phyloP scores from a whole-genome alignment of 2,797 vertebrate genomes.

The Eospalax fontanierii region DNA sequence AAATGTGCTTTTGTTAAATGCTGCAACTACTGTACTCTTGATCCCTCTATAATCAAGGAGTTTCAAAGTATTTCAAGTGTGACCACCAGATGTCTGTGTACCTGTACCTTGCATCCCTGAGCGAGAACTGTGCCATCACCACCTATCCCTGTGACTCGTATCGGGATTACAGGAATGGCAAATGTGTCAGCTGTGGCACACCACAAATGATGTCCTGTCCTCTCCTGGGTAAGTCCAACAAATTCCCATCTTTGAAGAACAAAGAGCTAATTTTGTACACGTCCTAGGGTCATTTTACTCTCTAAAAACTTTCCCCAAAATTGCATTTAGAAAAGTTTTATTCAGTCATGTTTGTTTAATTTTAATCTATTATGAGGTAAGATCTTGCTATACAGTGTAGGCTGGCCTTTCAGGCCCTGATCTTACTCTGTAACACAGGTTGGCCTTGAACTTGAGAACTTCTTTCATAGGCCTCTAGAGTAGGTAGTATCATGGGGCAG shows the following conservation, averaged over 20 bases:
- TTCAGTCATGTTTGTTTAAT: background rate
- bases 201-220: conserved; percentile 93
- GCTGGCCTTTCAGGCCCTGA: background rate
- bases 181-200: conserved; percentile 92
- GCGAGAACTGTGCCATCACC: conserved; percentile 91
- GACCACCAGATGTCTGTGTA: conserved; percentile 97
- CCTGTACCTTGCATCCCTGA: conserved; percentile 95
- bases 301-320: background rate
- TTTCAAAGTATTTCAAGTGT: conserved; percentile 94
- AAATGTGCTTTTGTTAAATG: background rate
- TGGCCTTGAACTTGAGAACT: background rate
- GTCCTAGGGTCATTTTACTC: background rate
- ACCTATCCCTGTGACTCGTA: conserved; percentile 95
- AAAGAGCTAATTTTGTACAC: background rate
- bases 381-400: background rate
- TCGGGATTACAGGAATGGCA: conserved; percentile 93
- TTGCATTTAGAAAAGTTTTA: background rate
- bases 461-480: background rate
- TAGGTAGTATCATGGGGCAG: background rate
- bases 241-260: background rate
- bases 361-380: background rate
- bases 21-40: background rate
- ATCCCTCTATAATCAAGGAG: conserved; percentile 88
- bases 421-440: background rate
- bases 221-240: conserved; percentile 91